Base-by-base conservation (phyloP, 2,888 invertebrate genomes). In the Agrotis ipsilon region DNA sequence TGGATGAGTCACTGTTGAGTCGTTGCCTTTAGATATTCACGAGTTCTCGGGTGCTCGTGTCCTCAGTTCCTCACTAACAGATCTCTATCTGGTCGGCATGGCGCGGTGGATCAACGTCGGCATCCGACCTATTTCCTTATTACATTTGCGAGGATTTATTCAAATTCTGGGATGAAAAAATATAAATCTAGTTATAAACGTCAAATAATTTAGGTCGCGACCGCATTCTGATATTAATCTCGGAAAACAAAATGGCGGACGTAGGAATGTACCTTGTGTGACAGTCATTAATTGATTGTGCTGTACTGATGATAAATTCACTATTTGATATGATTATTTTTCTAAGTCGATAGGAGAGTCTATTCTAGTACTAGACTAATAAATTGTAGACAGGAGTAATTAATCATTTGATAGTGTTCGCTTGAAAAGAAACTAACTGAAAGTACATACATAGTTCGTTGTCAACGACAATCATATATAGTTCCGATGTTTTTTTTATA, bases 181-280 rank as follows among this genome's bases (percentile, higher is more conserved):
- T 74, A 55, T 73, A 59, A 72, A 68, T 51, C 11, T 62, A 74
- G 64, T 72, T 78, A 51, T 58, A 78, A 68, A 65, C 27, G 68
- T 83, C 64, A 52, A 68, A 65, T 78, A 18, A 73, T 72, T 77
- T 57, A 59, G 67, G 59, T 76, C 78, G 57, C 52, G 58, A 72
- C 78, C 58, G 27, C 43, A 61, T 84, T 66, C 45, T 27, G 59
- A 45, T 43, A 70, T 68, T 69, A 69, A 72, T 79, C 80, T 73
- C 54, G 43, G 52, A 51, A 68, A 74, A 74, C 45, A 67, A 83
- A 74, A 83, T 65, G 57, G 75, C 51, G 61, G 43, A 58, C 43
- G 46, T 60, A n/a, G 32, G 27, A 52, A 58, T 45, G 55, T 48
- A 64, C 39, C 58, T 55, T 51, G 55, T 45, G 49, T 52, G 81